Evolutionary conservation across 2,797 vertebrate genomes (phyloP).

Genomic region (Numenius phaeopus): DNA sequence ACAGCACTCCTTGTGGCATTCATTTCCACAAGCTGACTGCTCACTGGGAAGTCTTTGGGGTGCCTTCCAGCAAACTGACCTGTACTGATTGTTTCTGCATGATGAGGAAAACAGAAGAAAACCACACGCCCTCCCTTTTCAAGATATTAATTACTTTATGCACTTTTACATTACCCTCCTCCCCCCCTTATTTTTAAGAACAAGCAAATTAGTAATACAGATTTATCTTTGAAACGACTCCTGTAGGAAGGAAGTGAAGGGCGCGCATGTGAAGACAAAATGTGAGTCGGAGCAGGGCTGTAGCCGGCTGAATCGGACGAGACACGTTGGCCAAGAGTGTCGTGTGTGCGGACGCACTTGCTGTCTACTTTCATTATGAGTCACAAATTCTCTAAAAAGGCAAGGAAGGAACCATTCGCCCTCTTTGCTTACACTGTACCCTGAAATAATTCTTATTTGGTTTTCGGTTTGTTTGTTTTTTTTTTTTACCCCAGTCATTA

Average conservation of each 20-base stretch:
- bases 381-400: neutral
- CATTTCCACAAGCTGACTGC: neutral
- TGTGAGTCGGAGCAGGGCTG: fast-evolving
- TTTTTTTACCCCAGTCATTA: neutral
- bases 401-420: neutral
- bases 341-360: neutral
- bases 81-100: neutral
- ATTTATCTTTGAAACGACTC: neutral
- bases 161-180: neutral
- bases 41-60: neutral
- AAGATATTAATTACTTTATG: neutral
- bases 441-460: neutral
- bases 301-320: neutral
- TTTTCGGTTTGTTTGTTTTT: neutral
- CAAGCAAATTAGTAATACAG: neutral
- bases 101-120: neutral
- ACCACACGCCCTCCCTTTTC: neutral
- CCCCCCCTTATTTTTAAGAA: neutral
- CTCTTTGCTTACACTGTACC: neutral
- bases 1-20: neutral
- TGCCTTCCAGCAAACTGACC: neutral
- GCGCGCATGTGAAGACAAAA: fast-evolving
- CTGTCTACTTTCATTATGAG: constrained; percentile 60
- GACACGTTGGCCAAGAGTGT: neutral
- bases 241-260: neutral